Evolutionary conservation across 2,113 vertebrate species (phyloP).

Genomic region (Solenodon paradoxus): DNA sequence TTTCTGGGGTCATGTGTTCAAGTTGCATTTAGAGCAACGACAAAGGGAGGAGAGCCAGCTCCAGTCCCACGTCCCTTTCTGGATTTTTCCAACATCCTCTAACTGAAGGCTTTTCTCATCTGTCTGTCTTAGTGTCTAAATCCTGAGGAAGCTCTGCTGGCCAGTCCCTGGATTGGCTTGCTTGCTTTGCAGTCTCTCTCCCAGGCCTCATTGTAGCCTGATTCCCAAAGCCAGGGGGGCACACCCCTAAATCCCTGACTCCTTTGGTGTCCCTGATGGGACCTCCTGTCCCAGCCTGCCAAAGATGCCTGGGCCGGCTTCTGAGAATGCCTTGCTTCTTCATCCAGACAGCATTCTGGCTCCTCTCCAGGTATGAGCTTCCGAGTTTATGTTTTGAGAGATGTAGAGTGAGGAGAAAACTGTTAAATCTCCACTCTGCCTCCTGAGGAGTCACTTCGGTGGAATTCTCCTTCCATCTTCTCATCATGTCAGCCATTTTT

Average conservation of each 20-base stretch:
- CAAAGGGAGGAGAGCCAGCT: neutral
- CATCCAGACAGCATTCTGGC: slow-evolving; percentile 38
- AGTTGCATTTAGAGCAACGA: neutral
- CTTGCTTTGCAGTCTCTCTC: neutral
- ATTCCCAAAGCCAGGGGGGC: slow-evolving; percentile 62
- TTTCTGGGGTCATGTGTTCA: neutral
- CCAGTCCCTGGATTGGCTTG: slow-evolving; percentile 34
- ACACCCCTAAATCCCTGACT: slow-evolving; percentile 65
- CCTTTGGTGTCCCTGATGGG: neutral
- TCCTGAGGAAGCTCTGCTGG: neutral
- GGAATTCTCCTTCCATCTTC: neutral
- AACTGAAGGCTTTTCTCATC: fast-evolving
- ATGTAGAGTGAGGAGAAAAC: neutral
- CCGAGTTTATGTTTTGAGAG: neutral
- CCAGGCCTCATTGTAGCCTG: slow-evolving; percentile 28
- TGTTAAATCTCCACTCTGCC: neutral
- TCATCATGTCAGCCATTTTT: neutral
- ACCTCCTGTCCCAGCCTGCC: slow-evolving; percentile 45
- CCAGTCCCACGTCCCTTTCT: neutral
- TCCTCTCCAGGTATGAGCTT: slow-evolving; percentile 15
- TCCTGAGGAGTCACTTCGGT: neutral
- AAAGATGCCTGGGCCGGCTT: neutral
- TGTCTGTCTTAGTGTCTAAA: neutral
- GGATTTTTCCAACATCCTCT: neutral
- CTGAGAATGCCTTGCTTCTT: slow-evolving; percentile 62